Percentiles rank a stretch among this genome's conserved stretches.
Conservation (phyloP, 2,797 vertebrate species). For the Sebastes matsubarae region DNA sequence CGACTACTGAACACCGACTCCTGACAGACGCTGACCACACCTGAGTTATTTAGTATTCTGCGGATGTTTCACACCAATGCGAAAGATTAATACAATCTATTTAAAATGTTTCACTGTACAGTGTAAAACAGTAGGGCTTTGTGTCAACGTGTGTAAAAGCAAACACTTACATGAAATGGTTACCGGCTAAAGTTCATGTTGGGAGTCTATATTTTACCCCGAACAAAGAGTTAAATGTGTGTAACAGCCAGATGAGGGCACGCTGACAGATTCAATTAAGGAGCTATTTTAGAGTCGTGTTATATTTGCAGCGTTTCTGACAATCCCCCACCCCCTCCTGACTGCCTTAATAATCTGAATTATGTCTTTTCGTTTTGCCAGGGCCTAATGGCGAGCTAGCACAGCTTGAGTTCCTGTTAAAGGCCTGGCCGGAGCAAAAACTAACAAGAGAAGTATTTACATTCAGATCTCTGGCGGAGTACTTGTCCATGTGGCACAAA, state of each 20-base stretch:
- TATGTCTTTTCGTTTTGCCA: conserved; percentile 64
- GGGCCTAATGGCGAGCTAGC: conserved; percentile 60
- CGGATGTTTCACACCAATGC: conserved; percentile 57
- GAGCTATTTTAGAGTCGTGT: conserved; percentile 40
- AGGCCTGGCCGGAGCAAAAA: conserved; percentile 60
- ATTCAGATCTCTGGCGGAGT: conserved; percentile 36
- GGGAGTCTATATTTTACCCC: conserved; percentile 28
- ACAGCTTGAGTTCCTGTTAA: conserved; percentile 74
- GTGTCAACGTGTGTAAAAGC: conserved; percentile 57
- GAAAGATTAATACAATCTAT: conserved; percentile 50
- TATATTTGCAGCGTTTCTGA: conserved; percentile 66
- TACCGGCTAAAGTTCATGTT: conserved; percentile 32
- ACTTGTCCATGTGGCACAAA: conserved; percentile 64
- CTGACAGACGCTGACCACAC: conserved; percentile 73
- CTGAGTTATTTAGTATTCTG: conserved; percentile 70
- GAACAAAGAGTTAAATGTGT: conserved; percentile 59
- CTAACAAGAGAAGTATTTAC: conserved; percentile 70
- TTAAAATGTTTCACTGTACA: conserved; percentile 34
- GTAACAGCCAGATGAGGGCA: conserved; percentile 56
- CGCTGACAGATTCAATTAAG: conserved; percentile 69
- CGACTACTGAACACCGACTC: conserved; percentile 37
- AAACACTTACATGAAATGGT: conserved; percentile 43
- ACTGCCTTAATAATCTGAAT: conserved; percentile 70
- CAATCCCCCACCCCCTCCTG: conserved; percentile 46
- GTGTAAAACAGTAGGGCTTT: conserved; percentile 61